Percentiles rank a stretch among this genome's conserved stretches.
Evolutionary conservation across 1,140 invertebrate species (phyloP).

Genomic region (Cotesia typhae): DNA sequence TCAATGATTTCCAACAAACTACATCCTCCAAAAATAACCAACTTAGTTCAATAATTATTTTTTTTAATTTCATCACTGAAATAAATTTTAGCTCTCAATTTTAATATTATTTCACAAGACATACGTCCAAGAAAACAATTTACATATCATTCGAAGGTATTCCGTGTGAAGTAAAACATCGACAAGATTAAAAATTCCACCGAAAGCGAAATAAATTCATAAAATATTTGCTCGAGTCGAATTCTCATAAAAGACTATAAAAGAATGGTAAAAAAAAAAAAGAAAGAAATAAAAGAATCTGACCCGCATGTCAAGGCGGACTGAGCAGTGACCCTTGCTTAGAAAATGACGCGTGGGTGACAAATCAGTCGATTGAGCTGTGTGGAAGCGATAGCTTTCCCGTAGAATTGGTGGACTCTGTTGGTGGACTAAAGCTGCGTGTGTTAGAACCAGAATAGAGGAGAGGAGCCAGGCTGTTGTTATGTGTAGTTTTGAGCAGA

Average conservation of each 20-base stretch:
- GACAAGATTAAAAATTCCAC: too few relatives aligned
- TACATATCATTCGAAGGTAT: too few relatives aligned
- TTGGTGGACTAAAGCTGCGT: background rate
- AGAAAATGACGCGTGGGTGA: slow-evolving; percentile 64
- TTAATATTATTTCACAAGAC: background rate
- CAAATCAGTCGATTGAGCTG: slow-evolving; percentile 64
- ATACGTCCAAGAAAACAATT: too few relatives aligned
- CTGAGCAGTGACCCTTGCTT: slow-evolving; percentile 36
- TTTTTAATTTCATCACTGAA: too few relatives aligned
- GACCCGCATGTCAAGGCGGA: background rate
- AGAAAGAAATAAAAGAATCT: background rate
- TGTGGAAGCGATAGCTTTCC: slow-evolving; percentile 48
- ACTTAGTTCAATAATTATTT: too few relatives aligned
- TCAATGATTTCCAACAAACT: too few relatives aligned
- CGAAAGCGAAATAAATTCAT: too few relatives aligned
- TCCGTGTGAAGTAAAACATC: too few relatives aligned
- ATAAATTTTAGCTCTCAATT: background rate
- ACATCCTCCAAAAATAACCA: too few relatives aligned
- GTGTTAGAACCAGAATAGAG: slow-evolving; percentile 26
- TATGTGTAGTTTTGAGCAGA: too few relatives aligned
- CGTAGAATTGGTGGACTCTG: background rate
- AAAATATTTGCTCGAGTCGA: too few relatives aligned
- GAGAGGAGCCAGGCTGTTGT: slow-evolving; percentile 47
- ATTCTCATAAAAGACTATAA: too few relatives aligned
- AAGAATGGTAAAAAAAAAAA: background rate